Evolutionary conservation across 2,888 invertebrate genomes (phyloP).

Genomic region (Celastrina argiolus): DNA sequence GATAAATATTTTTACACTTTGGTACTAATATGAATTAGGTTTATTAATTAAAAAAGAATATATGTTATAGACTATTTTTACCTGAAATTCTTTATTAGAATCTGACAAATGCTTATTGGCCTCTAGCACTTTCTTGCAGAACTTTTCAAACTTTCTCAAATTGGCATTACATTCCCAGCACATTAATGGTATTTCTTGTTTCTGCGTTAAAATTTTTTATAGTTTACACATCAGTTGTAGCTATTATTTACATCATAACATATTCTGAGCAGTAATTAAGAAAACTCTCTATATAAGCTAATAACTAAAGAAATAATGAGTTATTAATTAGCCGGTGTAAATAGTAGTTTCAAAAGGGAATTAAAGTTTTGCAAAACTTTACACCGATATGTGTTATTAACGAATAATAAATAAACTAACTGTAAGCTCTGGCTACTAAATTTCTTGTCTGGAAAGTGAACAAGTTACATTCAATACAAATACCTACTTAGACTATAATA

Average conservation of each 20-base stretch:
- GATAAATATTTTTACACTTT: too few relatives aligned
- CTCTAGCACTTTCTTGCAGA: constrained; percentile 41
- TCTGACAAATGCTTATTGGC: constrained; percentile 40
- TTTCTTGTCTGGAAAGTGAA: background rate
- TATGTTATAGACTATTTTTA: constrained; percentile 6
- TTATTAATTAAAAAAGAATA: too few relatives aligned
- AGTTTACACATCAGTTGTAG: background rate
- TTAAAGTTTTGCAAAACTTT: background rate
- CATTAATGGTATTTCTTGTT: constrained; percentile 32
- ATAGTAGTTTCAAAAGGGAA: too few relatives aligned
- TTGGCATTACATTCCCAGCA: constrained; percentile 58
- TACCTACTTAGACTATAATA: background rate
- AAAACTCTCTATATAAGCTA: too few relatives aligned
- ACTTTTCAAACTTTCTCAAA: constrained; percentile 42
- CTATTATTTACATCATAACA: too few relatives aligned
- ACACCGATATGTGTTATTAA: too few relatives aligned
- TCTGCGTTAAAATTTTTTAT: constrained; percentile 31
- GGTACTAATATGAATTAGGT: too few relatives aligned
- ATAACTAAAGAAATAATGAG: too few relatives aligned
- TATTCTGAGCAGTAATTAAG: too few relatives aligned
- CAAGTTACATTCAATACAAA: background rate
- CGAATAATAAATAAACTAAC: background rate
- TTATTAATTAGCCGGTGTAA: too few relatives aligned
- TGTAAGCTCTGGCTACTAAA: background rate
- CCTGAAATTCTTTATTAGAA: constrained; percentile 26